Percentiles rank a stretch among this genome's conserved stretches.
phyloP scores from a whole-genome alignment of 2,888 invertebrate genomes.

The Melanostoma scalare region DNA sequence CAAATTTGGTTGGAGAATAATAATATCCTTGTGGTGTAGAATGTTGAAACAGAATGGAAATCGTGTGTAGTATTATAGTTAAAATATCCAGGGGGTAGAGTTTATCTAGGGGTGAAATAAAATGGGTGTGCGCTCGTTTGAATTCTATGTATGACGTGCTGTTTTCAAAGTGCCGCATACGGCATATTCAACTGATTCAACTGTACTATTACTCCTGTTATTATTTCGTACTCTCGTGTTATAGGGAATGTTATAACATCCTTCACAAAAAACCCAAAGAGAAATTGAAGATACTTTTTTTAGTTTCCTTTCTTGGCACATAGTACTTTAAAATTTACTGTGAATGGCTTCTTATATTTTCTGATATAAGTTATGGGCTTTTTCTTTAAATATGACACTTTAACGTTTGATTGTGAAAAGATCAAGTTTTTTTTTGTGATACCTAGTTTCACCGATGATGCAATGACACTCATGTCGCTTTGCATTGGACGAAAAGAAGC shows the following conservation, averaged over 20 bases:
- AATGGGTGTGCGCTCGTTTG: slow-evolving; percentile 50
- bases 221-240: slow-evolving; percentile 39
- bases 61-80: slow-evolving; percentile 19
- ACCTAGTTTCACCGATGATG: no score
- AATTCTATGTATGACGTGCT: slow-evolving; percentile 16
- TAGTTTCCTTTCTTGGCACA: no score
- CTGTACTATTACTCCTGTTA: slow-evolving; percentile 45
- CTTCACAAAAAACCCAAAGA: neutral
- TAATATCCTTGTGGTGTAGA: slow-evolving; percentile 59
- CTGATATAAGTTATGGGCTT: no score
- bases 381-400: no score
- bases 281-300: no score
- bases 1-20: slow-evolving; percentile 54
- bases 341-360: no score
- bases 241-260: slow-evolving; percentile 32
- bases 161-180: slow-evolving; percentile 57
- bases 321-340: no score
- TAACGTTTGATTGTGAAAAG: no score
- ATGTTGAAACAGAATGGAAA: slow-evolving; percentile 39
- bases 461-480: no score
- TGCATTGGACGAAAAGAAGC: no score
- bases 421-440: no score
- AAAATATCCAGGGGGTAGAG: slow-evolving; percentile 11
- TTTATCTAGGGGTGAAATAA: slow-evolving; percentile 36
- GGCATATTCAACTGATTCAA: slow-evolving; percentile 46